Evolutionary conservation across 2,113 vertebrate species (phyloP).

Genomic region (Ploceus nigricollis): DNA sequence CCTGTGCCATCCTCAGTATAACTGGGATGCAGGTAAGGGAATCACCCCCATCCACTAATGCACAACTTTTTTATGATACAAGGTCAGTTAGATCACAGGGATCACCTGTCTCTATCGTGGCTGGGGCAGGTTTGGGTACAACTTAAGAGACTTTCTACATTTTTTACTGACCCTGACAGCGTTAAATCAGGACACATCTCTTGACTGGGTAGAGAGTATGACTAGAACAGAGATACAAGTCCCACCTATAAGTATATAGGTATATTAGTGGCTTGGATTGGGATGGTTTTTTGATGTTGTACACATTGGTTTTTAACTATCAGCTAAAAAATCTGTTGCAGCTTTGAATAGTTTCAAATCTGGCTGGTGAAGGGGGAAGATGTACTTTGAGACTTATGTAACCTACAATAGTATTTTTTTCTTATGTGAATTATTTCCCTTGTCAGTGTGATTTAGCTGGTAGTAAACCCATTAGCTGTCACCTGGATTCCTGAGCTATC

Average conservation of each 20-base stretch:
- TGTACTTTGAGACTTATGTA: neutral
- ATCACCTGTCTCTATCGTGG: neutral
- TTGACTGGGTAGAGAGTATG: neutral
- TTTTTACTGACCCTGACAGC: neutral
- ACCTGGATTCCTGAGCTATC: neutral
- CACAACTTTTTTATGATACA: neutral
- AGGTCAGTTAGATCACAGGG: neutral
- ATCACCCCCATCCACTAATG: neutral
- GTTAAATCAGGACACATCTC: neutral
- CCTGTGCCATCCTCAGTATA: neutral
- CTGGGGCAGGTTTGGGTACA: neutral
- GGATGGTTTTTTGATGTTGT: neutral
- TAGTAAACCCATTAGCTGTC: neutral
- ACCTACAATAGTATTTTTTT: neutral
- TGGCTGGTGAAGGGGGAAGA: neutral
- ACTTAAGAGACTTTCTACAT: neutral
- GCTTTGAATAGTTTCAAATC: neutral
- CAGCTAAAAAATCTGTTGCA: neutral
- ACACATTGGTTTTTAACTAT: neutral
- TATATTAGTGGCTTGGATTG: neutral
- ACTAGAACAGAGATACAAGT: neutral
- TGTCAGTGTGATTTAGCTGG: neutral
- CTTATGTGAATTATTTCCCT: neutral
- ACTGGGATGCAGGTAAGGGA: neutral
- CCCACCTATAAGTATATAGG: neutral